phyloP scores from a whole-genome alignment of 2,113 vertebrate species.

The Dinomys branickii region DNA sequence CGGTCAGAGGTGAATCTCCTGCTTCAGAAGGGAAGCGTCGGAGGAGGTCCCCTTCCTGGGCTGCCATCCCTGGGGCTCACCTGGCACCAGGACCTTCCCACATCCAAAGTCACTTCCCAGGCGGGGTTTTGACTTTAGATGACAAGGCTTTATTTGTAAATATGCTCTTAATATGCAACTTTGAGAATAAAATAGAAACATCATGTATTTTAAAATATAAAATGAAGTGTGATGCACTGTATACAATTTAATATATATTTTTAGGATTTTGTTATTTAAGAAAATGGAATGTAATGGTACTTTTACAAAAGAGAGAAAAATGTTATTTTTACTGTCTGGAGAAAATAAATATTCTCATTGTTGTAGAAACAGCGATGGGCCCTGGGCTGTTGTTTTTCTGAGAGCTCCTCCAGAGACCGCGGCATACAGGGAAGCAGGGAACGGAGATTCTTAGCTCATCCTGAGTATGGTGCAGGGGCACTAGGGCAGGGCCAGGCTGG shows the following conservation, averaged over 20 bases:
- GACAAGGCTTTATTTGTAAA: constrained; percentile 82
- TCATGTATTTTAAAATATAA: constrained; percentile 80
- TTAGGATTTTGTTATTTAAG: constrained; percentile 88
- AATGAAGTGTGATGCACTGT: constrained; percentile 83
- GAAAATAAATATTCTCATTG: constrained; percentile 87
- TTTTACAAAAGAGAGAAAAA: constrained; percentile 83
- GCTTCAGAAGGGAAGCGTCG: not conserved
- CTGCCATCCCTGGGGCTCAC: not conserved
- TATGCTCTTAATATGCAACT: constrained; percentile 82
- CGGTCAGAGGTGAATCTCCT: not conserved
- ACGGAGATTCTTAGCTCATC: not conserved
- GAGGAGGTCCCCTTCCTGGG: not conserved
- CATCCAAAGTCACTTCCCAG: constrained; percentile 62
- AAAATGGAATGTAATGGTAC: constrained; percentile 83
- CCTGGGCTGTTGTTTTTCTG: not conserved
- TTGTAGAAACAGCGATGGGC: constrained; percentile 72
- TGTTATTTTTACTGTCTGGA: constrained; percentile 85
- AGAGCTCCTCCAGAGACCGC: rapidly evolving
- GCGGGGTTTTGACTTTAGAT: constrained; percentile 65
- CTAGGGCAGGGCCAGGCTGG: not conserved
- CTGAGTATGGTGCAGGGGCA: no score
- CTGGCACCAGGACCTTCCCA: rapidly evolving
- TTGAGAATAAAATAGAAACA: constrained; percentile 82
- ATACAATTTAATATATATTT: constrained; percentile 89
- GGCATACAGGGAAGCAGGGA: rapidly evolving